Conservation (phyloP, 1,140 invertebrate genomes). For the Heliconius congener region DNA sequence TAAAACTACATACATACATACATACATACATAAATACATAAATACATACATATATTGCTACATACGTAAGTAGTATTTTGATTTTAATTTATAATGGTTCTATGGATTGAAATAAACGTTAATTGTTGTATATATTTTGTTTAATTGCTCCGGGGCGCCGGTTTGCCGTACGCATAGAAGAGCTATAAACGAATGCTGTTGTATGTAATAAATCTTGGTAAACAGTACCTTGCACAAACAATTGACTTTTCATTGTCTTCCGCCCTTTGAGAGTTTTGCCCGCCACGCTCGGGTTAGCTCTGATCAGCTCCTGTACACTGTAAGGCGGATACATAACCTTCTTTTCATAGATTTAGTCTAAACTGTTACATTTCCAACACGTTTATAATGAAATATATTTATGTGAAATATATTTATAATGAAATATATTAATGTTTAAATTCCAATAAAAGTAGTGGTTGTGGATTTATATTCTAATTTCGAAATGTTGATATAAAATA, state of each 20-base stretch:
- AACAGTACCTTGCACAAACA: constrained; percentile 66
- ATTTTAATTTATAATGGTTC: constrained; percentile 76
- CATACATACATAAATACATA: neutral
- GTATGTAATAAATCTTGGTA: constrained; percentile 70
- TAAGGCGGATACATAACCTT: neutral
- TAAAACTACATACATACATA: neutral
- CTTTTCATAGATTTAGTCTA: no score
- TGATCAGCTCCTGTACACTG: neutral
- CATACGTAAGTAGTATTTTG: constrained; percentile 74
- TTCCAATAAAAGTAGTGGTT: no score
- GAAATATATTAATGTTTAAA: no score
- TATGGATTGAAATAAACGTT: constrained; percentile 80
- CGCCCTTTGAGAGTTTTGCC: constrained; percentile 5
- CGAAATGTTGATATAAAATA: no score
- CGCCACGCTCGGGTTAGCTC: neutral
- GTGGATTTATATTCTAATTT: no score
- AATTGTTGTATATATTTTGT: constrained; percentile 76
- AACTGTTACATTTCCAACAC: no score
- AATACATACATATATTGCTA: constrained; percentile 51
- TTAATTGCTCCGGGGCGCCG: constrained; percentile 53
- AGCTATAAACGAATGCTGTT: constrained; percentile 63
- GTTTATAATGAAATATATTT: no score
- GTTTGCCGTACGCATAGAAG: constrained; percentile 41
- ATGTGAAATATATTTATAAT: no score
- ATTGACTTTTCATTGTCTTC: constrained; percentile 58